Evolutionary conservation across 2,888 invertebrate genomes (phyloP).

Genomic region (Ditula angustiorana): DNA sequence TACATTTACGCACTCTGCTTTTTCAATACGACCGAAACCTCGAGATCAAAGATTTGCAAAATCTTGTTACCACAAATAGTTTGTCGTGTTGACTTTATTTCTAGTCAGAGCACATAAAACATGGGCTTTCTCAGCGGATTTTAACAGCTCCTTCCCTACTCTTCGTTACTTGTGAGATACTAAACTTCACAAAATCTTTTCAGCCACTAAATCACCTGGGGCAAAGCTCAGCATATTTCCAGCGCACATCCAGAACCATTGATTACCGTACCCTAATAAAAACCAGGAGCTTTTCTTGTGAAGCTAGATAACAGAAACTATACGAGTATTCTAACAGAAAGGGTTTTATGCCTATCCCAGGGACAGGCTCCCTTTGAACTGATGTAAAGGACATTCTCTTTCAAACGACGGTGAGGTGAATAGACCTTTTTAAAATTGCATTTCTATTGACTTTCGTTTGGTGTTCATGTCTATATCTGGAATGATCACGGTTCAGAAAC

Average conservation of each 20-base stretch:
- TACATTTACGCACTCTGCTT: too few relatives aligned
- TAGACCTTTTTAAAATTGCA: not conserved
- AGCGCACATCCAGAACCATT: not conserved
- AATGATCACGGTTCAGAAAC: too few relatives aligned
- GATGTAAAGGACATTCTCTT: not conserved
- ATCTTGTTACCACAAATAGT: too few relatives aligned
- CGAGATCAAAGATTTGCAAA: too few relatives aligned
- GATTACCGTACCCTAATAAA: conserved; percentile 12
- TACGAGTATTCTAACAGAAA: not conserved
- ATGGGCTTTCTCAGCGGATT: too few relatives aligned
- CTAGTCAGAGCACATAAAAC: too few relatives aligned
- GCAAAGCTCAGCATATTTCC: conserved; percentile 1
- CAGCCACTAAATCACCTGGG: not conserved
- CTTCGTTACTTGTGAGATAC: not conserved
- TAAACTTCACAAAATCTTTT: not conserved
- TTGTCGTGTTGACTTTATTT: too few relatives aligned
- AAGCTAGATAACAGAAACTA: not conserved
- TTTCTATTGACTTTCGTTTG: not conserved
- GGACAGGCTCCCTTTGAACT: not conserved
- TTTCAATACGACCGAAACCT: too few relatives aligned
- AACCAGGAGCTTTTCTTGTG: not conserved
- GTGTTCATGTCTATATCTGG: too few relatives aligned
- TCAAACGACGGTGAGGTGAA: not conserved
- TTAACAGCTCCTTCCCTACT: not conserved
- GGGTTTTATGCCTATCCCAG: not conserved